Evolutionary conservation across 1,140 invertebrate species (phyloP), one percentile per base, ranked within the genome.

Genomic region (Lethocerus indicus): DNA sequence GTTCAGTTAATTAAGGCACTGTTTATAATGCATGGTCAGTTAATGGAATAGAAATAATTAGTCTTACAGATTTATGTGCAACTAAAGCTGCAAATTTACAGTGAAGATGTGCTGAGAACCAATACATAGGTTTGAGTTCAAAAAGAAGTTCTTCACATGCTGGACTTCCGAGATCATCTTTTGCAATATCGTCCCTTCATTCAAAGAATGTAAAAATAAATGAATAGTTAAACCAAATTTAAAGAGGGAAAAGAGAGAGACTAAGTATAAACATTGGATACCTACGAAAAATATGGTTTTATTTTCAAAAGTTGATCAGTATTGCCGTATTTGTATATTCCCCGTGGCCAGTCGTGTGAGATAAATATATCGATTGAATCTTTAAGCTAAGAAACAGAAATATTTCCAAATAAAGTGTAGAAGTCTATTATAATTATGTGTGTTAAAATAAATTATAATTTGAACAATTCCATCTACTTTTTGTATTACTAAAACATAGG

Each of bases 41-140:
- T 43, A 25, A 52, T 48, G 13, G 9, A 21, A 24, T 6, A 45
- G 20, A 45, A 21, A 44, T n/a, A 21, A 45, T 4, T 37, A 41
- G 14, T 47, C 25, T 53, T 58, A 62, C 63, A 50, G 67, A 57
- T 23, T 71, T 59, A 66, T 92, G 87, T 24, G 74, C 70, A 9
- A 97, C 75, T 4, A 89, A 45, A 5, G 94, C 94, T 32, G 84
- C 75, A 72, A 94, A 98, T 70, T 94, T 90, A 55, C 87, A 89
- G 68, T 99, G 95, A 39, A 98, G 71, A 73, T 99, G 95, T 39
- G 91, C 95, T 41, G 94, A 70, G 70, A 98, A 99, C 93, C 93
- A 98, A 67, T 88, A 92, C 0, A 69, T 67, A 16, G 95, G 95
- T 63, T 87, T 75, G 36, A 98, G 61, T 29, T 71, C 59, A 42